These are phyloP conservation scores for Cyclophora albipunctata DNA, from an alignment of 2,888 invertebrate genomes.

Conservation along the genomic window DNA sequence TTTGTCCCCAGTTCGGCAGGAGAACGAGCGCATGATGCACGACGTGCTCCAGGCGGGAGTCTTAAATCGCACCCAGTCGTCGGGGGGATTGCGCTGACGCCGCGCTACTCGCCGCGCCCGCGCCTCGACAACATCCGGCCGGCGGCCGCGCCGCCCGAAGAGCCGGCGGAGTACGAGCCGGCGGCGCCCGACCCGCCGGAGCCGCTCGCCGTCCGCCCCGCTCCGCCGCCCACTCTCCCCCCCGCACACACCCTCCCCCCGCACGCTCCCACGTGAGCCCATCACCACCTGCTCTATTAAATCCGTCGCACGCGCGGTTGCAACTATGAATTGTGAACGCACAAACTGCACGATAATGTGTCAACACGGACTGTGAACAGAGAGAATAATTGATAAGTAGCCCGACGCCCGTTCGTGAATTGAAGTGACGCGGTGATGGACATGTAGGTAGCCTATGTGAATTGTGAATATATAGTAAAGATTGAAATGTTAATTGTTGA, in stretches of 20 bases:
- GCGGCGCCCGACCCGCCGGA: constrained; percentile 25
- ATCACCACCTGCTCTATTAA: constrained; percentile 1
- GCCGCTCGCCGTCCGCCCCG: constrained; percentile 18
- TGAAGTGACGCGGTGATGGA: constrained; percentile 40
- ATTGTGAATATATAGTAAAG: constrained; percentile 56
- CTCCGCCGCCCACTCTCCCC: constrained; percentile 16
- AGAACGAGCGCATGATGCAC: constrained; percentile 89
- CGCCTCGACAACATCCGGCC: constrained; percentile 64
- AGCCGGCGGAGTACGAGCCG: constrained; percentile 44
- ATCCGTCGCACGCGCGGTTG: no score
- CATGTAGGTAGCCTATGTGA: constrained; percentile 63
- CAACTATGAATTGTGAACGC: constrained; percentile 27
- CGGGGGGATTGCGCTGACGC: constrained; percentile 72
- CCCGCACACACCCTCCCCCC: constrained; percentile 15
- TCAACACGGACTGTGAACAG: constrained; percentile 34
- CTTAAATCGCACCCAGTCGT: constrained; percentile 75
- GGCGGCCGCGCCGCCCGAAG: constrained; percentile 65
- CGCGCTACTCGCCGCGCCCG: constrained; percentile 70
- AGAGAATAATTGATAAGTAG: constrained; percentile 36
- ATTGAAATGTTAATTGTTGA: constrained; percentile 67
- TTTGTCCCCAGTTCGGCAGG: constrained; percentile 86
- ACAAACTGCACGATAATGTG: constrained; percentile 26
- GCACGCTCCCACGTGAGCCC: constrained; percentile 37
- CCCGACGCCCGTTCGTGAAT: constrained; percentile 27
- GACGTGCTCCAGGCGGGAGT: constrained; percentile 81